phyloP scores from a whole-genome alignment of 2,113 vertebrate species.

The Rafetus swinhoei region DNA sequence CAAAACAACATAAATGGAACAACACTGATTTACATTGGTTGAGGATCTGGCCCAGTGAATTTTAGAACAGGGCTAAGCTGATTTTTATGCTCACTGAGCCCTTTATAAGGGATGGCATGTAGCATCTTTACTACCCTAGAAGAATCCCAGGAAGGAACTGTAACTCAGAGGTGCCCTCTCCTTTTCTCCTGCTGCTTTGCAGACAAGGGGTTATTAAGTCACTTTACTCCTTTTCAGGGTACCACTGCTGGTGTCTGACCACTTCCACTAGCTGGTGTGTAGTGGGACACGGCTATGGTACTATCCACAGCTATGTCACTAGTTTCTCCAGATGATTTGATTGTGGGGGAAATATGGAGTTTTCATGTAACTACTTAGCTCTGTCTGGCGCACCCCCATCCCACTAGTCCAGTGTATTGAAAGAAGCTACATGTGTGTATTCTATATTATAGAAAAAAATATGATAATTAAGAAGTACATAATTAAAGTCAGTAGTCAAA shows the following conservation, averaged over 20 bases:
- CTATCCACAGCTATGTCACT: neutral
- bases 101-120: neutral
- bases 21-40: neutral
- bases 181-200: neutral
- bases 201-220: neutral
- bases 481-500: neutral
- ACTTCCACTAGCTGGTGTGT: neutral
- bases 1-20: neutral
- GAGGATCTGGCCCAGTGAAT: neutral
- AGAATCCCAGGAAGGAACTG: neutral
- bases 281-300: neutral
- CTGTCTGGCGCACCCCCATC: neutral
- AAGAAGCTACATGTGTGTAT: neutral
- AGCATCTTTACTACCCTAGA: neutral
- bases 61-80: neutral
- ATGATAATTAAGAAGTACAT: rapidly evolving
- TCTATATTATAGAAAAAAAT: too few relatives aligned
- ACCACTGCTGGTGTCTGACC: neutral
- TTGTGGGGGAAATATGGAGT: neutral
- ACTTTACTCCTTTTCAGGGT: neutral
- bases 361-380: neutral
- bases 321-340: neutral
- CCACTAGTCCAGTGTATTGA: neutral
- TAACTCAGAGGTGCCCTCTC: neutral
- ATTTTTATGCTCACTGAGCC: neutral